Evolutionary conservation across 2,888 invertebrate species (phyloP).

Genomic region (Lepidocyrtoides sp.): DNA sequence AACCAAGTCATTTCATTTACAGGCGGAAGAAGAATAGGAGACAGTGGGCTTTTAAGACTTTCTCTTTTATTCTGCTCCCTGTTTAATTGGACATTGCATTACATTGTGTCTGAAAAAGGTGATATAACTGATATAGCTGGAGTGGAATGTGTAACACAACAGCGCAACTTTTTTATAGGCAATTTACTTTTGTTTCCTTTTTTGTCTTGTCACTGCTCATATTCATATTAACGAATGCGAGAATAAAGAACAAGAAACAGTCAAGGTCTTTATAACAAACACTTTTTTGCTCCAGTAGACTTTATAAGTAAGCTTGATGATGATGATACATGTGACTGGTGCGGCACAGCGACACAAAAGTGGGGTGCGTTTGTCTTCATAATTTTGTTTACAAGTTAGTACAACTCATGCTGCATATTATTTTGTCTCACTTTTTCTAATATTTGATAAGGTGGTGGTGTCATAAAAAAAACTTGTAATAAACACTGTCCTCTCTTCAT

Average conservation of each 20-base stretch:
- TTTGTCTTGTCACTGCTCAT: neutral
- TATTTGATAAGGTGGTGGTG: slow-evolving; percentile 47
- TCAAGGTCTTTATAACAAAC: slow-evolving; percentile 53
- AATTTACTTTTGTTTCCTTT: neutral
- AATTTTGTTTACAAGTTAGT: neutral
- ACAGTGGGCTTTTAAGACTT: slow-evolving; percentile 35
- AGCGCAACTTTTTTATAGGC: neutral
- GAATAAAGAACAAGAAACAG: slow-evolving; percentile 6
- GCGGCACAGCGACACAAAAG: neutral
- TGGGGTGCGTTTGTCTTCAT: neutral
- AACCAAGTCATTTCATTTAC: neutral
- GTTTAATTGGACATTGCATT: slow-evolving; percentile 35
- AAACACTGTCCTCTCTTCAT: slow-evolving; percentile 4
- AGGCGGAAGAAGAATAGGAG: slow-evolving; percentile 8
- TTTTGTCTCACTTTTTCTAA: neutral
- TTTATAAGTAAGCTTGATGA: slow-evolving; percentile 3
- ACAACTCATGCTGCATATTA: neutral
- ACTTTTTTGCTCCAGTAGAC: slow-evolving; percentile 5
- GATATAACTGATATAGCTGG: too few species aligned
- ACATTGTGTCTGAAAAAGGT: slow-evolving; percentile 27
- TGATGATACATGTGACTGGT: slow-evolving; percentile 45
- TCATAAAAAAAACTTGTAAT: neutral
- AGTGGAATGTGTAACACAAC: slow-evolving; percentile 16
- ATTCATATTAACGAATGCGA: neutral
- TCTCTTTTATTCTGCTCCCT: neutral